Evolutionary conservation across 2,113 vertebrate genomes (phyloP), one percentile per base, ranked within the genome.

Genomic region (Nematolebias whitei): DNA sequence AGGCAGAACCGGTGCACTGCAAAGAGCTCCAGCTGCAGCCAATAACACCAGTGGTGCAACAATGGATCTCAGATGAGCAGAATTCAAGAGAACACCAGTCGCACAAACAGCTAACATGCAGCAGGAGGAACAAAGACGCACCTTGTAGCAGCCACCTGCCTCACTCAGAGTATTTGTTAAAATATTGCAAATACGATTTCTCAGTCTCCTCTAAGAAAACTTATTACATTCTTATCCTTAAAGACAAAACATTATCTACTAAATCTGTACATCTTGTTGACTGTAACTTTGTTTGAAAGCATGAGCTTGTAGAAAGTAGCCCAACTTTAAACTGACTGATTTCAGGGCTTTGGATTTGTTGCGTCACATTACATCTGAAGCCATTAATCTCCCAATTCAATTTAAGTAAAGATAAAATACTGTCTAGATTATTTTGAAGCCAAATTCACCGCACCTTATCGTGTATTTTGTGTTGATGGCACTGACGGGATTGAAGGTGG

Each of bases 321-420:
- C 66, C 38, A 43, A 73, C 44, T 53, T 63, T 76, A 18, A 50
- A 74, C 44, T 51, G 35, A 62, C 52, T 65, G 66, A 79, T 72
- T 75, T 63, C 57, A 69, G 60, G 52, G 53, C 68, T 57, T 57
- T 35, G 45, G 56, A 39, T 44, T 51, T 67, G 58, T 79, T 84
- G 64, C 70, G 45, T 82, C 57, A 82, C 10, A 50, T 23, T 18
- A 56, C 44, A 71, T 75, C 32, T 68, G 66, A 68, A 67, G 43
- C 32, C 52, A 59, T 52, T 70, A 35, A 55, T 62, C 50, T 38
- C 38, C 61, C 32, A 52, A 67, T 56, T 50, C 55, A 59, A 43
- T 18, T 69, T 45, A 74, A 70, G 19, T 19, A 20, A 56, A 62
- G 56, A 65, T 65, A 62, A 70, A 56, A 38, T 49, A 19, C 2